Conservation (phyloP, 2,888 invertebrate genomes). For the Adelphocoris suturalis region DNA sequence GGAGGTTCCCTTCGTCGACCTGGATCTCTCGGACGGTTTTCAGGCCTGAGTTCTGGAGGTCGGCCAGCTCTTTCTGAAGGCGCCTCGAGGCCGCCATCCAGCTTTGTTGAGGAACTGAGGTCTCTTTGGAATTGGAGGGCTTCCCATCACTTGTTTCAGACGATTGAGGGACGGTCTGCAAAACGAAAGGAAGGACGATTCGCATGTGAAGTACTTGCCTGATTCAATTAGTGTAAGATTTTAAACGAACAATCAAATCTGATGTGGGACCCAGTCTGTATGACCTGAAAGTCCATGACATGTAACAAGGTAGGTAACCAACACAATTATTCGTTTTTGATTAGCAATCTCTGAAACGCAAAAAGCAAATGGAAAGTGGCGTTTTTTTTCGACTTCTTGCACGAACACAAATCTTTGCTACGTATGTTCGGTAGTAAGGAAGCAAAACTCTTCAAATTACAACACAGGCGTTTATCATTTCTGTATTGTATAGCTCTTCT, state of each 20-base stretch:
- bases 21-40: slow-evolving; percentile 78
- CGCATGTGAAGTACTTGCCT: background rate
- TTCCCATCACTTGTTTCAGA: slow-evolving; percentile 34
- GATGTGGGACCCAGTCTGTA: too few species aligned
- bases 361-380: too few species aligned
- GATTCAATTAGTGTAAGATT: background rate
- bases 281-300: too few species aligned
- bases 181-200: background rate
- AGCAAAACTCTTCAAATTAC: too few species aligned
- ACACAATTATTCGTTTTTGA: too few species aligned
- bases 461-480: too few species aligned
- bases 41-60: slow-evolving; percentile 70
- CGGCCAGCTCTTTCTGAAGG: slow-evolving; percentile 72
- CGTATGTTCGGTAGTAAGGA: too few species aligned
- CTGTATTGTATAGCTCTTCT: too few species aligned
- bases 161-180: background rate
- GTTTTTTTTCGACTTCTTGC: too few species aligned
- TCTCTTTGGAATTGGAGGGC: background rate
- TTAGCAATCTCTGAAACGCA: too few species aligned
- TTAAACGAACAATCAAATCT: background rate
- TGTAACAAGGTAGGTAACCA: too few species aligned
- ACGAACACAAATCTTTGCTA: too few species aligned
- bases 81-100: slow-evolving; percentile 60
- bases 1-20: slow-evolving; percentile 82
- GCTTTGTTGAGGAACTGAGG: background rate